Conservation (phyloP, 2,797 vertebrate genomes). For the Microtus californicus region DNA sequence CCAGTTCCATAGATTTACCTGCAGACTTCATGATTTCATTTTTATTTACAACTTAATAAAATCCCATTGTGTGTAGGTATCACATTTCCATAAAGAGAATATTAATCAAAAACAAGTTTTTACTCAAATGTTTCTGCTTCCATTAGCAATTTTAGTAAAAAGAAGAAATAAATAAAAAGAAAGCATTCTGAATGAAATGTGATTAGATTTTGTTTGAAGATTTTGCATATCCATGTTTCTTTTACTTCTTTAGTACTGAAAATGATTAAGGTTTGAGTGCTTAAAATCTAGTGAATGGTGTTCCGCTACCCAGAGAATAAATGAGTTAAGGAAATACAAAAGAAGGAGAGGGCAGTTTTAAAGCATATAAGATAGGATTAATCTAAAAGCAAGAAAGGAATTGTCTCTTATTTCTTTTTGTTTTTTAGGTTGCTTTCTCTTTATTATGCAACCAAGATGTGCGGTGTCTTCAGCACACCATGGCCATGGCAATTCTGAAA, state of each 20-base stretch:
- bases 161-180: neutral
- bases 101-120: neutral
- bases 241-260: conserved; percentile 19
- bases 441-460: too few relatives aligned
- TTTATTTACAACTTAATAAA: neutral
- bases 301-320: neutral
- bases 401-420: neutral
- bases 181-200: conserved; percentile 23
- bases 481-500: too few relatives aligned
- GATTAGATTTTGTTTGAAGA: conserved; percentile 4
- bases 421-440: too few relatives aligned
- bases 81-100: neutral
- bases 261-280: conserved; percentile 3
- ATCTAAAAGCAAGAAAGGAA: neutral
- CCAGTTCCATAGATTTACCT: neutral
- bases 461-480: too few relatives aligned
- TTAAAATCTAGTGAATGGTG: neutral
- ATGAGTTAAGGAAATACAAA: conserved; percentile 15
- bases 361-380: neutral
- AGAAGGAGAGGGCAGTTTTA: neutral
- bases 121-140: neutral
- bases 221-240: conserved; percentile 20
- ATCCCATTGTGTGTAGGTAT: neutral
- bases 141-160: conserved; percentile 41
- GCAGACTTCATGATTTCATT: neutral